Conservation (phyloP, 2,888 invertebrate species). For the Drosophila setosimentum region DNA sequence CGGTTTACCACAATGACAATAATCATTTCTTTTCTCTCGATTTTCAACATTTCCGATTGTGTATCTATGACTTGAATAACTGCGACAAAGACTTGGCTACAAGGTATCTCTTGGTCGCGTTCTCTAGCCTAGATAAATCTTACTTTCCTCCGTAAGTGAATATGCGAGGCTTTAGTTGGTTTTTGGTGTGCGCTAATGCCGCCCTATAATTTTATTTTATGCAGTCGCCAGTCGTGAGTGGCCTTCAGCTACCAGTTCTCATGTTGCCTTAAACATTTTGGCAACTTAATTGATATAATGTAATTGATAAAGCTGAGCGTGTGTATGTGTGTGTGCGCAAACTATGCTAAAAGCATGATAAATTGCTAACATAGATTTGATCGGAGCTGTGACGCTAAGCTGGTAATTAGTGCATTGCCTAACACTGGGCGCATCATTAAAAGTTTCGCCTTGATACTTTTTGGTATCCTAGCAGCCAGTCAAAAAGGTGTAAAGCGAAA, state of each 20-base stretch:
- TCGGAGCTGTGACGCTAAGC: constrained; percentile 25
- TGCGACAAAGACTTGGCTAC: neutral
- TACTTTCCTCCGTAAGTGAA: constrained; percentile 10
- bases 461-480: constrained; percentile 22
- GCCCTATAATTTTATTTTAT: constrained; percentile 73
- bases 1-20: neutral
- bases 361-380: constrained; percentile 27
- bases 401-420: constrained; percentile 43
- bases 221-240: constrained; percentile 47
- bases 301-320: constrained; percentile 61
- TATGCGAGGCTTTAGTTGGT: constrained; percentile 53
- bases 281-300: constrained; percentile 71
- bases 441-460: constrained; percentile 21
- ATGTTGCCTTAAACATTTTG: constrained; percentile 24
- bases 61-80: neutral
- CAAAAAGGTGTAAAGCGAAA: constrained; percentile 39
- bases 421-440: constrained; percentile 34
- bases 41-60: neutral
- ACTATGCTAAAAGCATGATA: constrained; percentile 47
- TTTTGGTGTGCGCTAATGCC: constrained; percentile 48
- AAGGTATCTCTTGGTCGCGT: neutral
- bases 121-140: neutral
- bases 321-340: neutral
- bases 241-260: constrained; percentile 22
- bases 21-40: neutral